Conservation (phyloP, 2,113 vertebrate species). For the Melanostigma gelatinosum region DNA sequence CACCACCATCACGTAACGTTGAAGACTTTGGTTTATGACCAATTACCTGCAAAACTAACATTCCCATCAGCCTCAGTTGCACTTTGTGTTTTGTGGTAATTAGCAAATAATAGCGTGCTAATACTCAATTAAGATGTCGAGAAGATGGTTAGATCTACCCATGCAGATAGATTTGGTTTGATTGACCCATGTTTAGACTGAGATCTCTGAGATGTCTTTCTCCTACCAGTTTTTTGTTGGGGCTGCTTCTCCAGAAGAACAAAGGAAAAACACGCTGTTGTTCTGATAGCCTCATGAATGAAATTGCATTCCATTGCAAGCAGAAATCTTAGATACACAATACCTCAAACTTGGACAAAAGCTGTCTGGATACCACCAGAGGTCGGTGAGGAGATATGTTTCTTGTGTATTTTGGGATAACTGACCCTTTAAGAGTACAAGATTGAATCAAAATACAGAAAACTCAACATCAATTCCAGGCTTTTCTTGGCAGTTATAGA, state of each 20-base stretch:
- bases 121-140: no score
- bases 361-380: neutral
- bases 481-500: slow-evolving; percentile 23
- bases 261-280: neutral
- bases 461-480: slow-evolving; percentile 10
- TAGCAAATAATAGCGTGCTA: no score
- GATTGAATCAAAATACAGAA: neutral
- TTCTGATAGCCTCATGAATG: neutral
- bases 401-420: neutral
- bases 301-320: neutral
- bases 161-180: neutral
- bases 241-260: neutral
- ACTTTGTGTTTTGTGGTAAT: no score
- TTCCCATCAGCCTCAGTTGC: no score
- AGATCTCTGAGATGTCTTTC: no score
- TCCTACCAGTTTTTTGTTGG: neutral
- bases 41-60: no score
- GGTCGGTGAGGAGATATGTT: neutral
- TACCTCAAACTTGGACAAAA: neutral
- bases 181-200: neutral
- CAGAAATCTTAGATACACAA: neutral
- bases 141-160: neutral
- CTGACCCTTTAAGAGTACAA: neutral
- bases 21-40: no score
- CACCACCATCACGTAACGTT: no score